A percentile compares a stretch with the other conserved stretches of the same genome.
These are phyloP conservation scores for Zaprionus capensis DNA, from an alignment of 1,140 invertebrate genomes.

Conservation along the genomic window DNA sequence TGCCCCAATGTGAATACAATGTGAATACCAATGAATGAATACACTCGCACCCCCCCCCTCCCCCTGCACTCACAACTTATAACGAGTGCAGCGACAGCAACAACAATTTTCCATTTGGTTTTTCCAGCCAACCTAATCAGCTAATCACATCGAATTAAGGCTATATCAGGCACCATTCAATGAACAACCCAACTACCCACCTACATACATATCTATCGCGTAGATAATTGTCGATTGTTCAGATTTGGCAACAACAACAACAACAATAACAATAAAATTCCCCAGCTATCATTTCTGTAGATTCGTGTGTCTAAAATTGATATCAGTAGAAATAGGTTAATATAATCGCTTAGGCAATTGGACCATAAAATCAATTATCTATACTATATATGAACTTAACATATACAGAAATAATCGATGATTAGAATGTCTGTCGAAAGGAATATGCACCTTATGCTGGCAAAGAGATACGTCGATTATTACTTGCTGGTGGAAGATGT, in stretches of 20 bases:
- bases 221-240: constrained; percentile 12
- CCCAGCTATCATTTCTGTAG: neutral
- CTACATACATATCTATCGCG: neutral
- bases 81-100: constrained; percentile 29
- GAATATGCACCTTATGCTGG: neutral
- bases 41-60: neutral
- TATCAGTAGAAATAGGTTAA: neutral
- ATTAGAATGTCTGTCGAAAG: neutral
- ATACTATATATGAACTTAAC: neutral
- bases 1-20: constrained; percentile 32
- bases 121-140: constrained; percentile 29
- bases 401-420: neutral
- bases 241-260: neutral
- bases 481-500: no score
- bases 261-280: neutral
- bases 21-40: constrained; percentile 13
- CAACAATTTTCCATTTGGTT: constrained; percentile 35
- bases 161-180: neutral
- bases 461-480: neutral
- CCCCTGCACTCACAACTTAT: neutral
- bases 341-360: constrained; percentile 2
- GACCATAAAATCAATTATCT: constrained; percentile 6
- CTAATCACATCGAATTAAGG: constrained; percentile 13
- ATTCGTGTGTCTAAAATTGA: neutral
- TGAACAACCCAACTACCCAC: neutral